A percentile compares a stretch with the other conserved stretches of the same genome.
Conservation (phyloP, 2,888 invertebrate genomes). For the Neoitamus cyanurus region DNA sequence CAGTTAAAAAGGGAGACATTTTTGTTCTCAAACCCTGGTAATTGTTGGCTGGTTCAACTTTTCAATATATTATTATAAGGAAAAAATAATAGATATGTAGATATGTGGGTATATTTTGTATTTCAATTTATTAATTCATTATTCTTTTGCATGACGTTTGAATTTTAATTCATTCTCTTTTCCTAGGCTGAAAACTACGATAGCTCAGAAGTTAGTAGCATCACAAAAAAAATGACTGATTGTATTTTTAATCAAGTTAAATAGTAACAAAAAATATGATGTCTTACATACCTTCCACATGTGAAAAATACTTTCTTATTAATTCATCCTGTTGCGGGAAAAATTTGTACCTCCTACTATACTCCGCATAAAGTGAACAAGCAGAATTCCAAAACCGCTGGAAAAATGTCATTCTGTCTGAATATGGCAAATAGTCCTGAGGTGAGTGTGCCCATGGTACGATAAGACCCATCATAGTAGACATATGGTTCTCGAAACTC, state of each 20-base stretch:
- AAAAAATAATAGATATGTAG: no score
- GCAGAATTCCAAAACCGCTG: conserved; percentile 69
- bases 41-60: no score
- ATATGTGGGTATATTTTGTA: no score
- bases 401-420: conserved; percentile 67
- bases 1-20: no score
- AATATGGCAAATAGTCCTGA: conserved; percentile 63
- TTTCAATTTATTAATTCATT: no score
- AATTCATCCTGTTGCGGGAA: conserved; percentile 61
- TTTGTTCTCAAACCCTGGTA: no score
- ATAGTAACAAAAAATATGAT: background rate
- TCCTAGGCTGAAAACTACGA: no score
- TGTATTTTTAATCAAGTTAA: background rate
- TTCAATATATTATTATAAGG: no score
- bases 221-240: no score
- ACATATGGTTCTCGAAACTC: conserved; percentile 66
- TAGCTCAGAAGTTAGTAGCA: no score
- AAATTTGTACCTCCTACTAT: conserved; percentile 59
- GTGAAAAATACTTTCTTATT: conserved; percentile 60
- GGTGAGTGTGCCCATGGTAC: conserved; percentile 68
- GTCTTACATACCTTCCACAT: conserved; percentile 57
- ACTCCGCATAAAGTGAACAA: conserved; percentile 59
- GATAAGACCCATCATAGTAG: conserved; percentile 66
- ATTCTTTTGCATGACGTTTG: no score
- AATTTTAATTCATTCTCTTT: no score